Conservation (phyloP, 2,888 invertebrate genomes). For the Pandemis heparana region DNA sequence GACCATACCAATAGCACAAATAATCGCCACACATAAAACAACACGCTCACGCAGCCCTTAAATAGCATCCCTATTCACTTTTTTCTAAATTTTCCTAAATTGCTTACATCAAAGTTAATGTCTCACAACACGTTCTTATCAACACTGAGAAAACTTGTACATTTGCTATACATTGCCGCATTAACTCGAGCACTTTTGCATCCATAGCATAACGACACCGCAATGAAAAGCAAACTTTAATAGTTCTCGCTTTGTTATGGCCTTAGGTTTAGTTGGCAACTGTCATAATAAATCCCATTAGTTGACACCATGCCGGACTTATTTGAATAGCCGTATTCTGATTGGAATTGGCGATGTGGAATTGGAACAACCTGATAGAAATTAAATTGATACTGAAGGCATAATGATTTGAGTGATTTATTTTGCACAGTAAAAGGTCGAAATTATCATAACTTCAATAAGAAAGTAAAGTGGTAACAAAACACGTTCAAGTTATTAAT, state of each 20-base stretch:
- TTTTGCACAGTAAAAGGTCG: neutral
- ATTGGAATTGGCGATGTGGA: conserved; percentile 4
- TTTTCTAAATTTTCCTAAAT: neutral
- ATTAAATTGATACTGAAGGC: too few species aligned
- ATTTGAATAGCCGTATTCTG: conserved; percentile 27
- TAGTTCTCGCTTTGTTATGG: neutral
- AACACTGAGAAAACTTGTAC: neutral
- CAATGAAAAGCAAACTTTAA: neutral
- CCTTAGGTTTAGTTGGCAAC: conserved; percentile 5
- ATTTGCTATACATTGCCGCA: neutral
- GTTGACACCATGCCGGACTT: conserved; percentile 13
- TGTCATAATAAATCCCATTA: conserved; percentile 20
- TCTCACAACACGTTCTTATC: neutral
- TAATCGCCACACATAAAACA: too few species aligned
- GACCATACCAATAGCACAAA: too few species aligned
- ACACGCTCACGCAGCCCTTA: too few species aligned
- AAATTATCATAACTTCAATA: too few species aligned
- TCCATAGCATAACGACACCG: neutral
- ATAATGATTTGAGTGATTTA: too few species aligned
- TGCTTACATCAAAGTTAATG: neutral
- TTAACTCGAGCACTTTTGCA: neutral
- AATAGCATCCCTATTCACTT: neutral
- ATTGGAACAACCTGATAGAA: too few species aligned
- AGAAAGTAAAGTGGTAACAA: too few species aligned
- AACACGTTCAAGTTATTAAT: too few species aligned